phyloP scores from a whole-genome alignment of 2,797 vertebrate species.

The Gobionotothen gibberifrons region DNA sequence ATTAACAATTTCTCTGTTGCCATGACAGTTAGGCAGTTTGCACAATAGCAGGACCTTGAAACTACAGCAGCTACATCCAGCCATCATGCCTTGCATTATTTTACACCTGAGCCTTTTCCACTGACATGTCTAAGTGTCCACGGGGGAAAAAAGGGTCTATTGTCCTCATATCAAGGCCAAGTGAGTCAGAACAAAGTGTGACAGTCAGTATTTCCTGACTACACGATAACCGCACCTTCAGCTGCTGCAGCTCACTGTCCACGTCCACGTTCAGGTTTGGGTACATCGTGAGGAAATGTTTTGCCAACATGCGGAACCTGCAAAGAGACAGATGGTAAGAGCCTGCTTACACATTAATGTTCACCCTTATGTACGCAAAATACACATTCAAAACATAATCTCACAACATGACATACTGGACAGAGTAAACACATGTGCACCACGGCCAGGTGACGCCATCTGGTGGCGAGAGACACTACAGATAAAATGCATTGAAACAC shows the following conservation, averaged over 20 bases:
- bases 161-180: background rate
- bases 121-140: background rate
- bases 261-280: conserved; percentile 84
- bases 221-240: conserved; percentile 79
- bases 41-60: background rate
- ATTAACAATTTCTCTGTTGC: background rate
- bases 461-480: conserved; percentile 33
- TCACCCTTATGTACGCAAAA: background rate
- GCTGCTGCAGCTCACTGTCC: conserved; percentile 81
- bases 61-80: background rate
- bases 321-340: background rate
- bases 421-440: background rate
- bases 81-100: background rate
- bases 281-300: conserved; percentile 86
- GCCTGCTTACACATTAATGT: too few species aligned
- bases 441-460: conserved; percentile 36
- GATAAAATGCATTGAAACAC: too few species aligned
- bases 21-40: background rate
- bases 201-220: background rate
- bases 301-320: conserved; percentile 85
- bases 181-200: background rate
- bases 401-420: background rate
- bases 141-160: background rate
- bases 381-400: background rate
- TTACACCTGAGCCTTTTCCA: background rate